A percentile compares a stretch with the other conserved stretches of the same genome.
Conservation (phyloP, 2,113 vertebrate genomes). For the Hippocampus comes region DNA sequence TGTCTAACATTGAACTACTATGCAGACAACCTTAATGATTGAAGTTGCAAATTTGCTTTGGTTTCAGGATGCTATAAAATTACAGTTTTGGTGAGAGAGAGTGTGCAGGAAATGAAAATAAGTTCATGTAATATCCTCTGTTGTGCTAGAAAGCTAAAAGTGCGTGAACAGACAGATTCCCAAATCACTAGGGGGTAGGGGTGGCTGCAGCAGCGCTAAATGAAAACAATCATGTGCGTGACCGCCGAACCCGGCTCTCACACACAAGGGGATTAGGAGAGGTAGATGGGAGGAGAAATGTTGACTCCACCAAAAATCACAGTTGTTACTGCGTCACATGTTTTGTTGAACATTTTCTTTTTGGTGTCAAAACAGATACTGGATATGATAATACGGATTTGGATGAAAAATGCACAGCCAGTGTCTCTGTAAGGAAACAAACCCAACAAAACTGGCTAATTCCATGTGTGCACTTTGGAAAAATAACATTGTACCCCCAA, state of each 20-base stretch:
- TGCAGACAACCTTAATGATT: background rate
- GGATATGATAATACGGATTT: background rate
- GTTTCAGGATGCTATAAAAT: background rate
- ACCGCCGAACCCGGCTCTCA: conserved; percentile 26
- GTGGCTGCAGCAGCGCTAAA: conserved; percentile 38
- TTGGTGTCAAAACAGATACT: conserved; percentile 7
- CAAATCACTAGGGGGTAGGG: conserved; percentile 39
- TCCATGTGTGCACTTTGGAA: too few relatives aligned
- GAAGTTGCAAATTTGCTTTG: background rate
- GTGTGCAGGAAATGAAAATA: conserved; percentile 3
- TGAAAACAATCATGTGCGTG: conserved; percentile 57
- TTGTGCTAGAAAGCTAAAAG: background rate
- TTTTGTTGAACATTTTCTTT: conserved; percentile 11
- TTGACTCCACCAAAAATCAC: conserved; percentile 49
- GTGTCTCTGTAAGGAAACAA: background rate
- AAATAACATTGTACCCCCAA: too few relatives aligned
- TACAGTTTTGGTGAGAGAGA: background rate
- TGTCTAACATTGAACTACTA: background rate
- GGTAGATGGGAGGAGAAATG: conserved; percentile 29
- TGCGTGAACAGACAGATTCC: conserved; percentile 38
- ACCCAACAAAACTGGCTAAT: too few relatives aligned
- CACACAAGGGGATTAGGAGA: conserved; percentile 48
- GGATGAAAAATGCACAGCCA: background rate
- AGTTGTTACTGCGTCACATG: conserved; percentile 14
- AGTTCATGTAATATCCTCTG: background rate